A percentile compares a stretch with the other conserved stretches of the same genome.
phyloP scores from a whole-genome alignment of 2,113 vertebrate species.

The Plecturocebus donacophilus region DNA sequence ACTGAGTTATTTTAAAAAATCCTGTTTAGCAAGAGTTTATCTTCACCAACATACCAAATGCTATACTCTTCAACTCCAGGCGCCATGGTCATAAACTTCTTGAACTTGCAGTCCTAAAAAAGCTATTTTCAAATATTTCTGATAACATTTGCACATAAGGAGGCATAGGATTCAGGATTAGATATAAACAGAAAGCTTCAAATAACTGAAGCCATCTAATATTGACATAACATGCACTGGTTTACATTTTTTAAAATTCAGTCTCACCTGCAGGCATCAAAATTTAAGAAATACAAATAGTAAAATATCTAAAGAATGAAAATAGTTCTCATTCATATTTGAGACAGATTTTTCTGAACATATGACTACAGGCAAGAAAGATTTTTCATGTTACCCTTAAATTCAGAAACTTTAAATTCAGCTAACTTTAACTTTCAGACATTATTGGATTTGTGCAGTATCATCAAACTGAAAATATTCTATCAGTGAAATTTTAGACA shows the following conservation, averaged over 20 bases:
- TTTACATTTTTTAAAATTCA: neutral
- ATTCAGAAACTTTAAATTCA: neutral
- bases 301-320: neutral
- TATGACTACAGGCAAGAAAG: neutral
- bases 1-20: neutral
- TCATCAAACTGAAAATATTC: neutral
- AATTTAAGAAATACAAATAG: neutral
- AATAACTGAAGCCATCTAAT: neutral
- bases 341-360: neutral
- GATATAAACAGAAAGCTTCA: neutral
- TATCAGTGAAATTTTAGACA: neutral
- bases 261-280: neutral
- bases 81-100: neutral
- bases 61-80: neutral
- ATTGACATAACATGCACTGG: neutral
- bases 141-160: neutral
- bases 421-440: neutral
- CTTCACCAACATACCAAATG: neutral
- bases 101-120: neutral
- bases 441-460: neutral
- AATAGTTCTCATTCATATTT: neutral
- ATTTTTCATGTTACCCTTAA: neutral
- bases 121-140: constrained; percentile 20
- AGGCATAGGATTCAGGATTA: neutral
- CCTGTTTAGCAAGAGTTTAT: constrained; percentile 19